Base-by-base conservation (phyloP, 1,140 invertebrate genomes). In the Pseudomyrmex cubaensis region DNA sequence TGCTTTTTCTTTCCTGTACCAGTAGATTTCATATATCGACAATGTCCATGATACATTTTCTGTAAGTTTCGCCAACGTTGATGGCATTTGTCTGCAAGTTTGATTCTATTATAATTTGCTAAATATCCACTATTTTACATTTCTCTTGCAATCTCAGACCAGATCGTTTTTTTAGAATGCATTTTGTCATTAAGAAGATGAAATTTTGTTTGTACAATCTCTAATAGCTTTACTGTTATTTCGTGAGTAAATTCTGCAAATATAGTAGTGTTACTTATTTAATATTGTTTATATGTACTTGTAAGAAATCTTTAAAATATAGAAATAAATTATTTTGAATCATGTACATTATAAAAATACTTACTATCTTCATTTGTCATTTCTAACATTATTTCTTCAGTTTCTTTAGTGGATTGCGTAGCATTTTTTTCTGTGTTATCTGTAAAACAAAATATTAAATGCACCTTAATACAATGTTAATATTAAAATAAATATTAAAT, bases 201-300 rank as follows among this genome's bases (percentile, higher is more conserved):
- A 25, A 25, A 69, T 22, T 69, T 69, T 0, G 13, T 13, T 52
- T 69, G n/a, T 22, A 69, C 17, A 15, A 69, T 50, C 7, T 69
- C 20, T 13, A 69, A 8, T 15, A 69, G 5, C 7, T 69, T 52
- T 15, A 52, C 0, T 22, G 66, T 69, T 48, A 69, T 69, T 22
- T 69, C 12, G 10, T 66, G 63, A 66, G 63, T 69, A 52, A 69
- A 52, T 22, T 13, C 48, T 69, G 12, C 2, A 69, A 69, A n/a
- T n/a, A 2, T 13, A 15, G 15, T 69, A 22, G 2, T 15, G 17
- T 35, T 44, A 44, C 7, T n/a, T n/a, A n/a, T n/a, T n/a, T n/a
- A n/a, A n/a, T 59, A 63, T 35, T 63, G 13, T 63, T 35, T 35
- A 35, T 7, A 35, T 7, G 35, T 35, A 35, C 35, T 35, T 35